These are phyloP conservation scores for Cyclophora albipunctata DNA, from an alignment of 2,888 invertebrate genomes.

Conservation along the genomic window DNA sequence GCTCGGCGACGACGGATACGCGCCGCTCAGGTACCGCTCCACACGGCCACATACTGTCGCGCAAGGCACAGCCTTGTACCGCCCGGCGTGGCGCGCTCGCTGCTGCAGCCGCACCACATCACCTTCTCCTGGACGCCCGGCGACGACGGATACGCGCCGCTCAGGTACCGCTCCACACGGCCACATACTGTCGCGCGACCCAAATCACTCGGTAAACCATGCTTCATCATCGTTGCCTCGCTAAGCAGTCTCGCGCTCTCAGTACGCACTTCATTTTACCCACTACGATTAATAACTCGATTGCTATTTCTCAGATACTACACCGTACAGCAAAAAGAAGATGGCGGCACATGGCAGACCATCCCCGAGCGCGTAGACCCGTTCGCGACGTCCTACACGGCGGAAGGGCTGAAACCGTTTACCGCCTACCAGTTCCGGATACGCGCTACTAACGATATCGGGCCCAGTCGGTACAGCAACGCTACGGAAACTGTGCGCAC, in stretches of 20 bases:
- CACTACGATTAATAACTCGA: not conserved
- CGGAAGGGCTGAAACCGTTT: constrained; percentile 87
- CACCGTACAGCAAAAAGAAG: constrained; percentile 92
- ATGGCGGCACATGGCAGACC: constrained; percentile 88
- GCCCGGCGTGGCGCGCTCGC: constrained; percentile 90
- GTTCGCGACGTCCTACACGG: constrained; percentile 89
- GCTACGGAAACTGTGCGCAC: constrained; percentile 92
- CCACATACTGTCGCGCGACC: no score
- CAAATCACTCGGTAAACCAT: not conserved
- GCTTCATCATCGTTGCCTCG: not conserved
- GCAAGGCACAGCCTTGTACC: no score
- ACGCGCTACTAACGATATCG: constrained; percentile 96
- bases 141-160: constrained; percentile 93
- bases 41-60: no score
- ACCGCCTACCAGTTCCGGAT: constrained; percentile 94
- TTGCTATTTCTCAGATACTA: constrained; percentile 79
- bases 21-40: constrained; percentile 83
- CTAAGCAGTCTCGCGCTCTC: not conserved
- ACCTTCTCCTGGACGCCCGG: constrained; percentile 99
- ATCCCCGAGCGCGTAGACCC: constrained; percentile 92
- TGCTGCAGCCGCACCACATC: constrained; percentile 92
- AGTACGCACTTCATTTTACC: not conserved
- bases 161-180: constrained; percentile 71
- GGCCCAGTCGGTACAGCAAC: constrained; percentile 92
- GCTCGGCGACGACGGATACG: constrained; percentile 95